These are phyloP conservation scores for Limenitis camilla DNA, from an alignment of 2,888 invertebrate genomes.

Conservation along the genomic window DNA sequence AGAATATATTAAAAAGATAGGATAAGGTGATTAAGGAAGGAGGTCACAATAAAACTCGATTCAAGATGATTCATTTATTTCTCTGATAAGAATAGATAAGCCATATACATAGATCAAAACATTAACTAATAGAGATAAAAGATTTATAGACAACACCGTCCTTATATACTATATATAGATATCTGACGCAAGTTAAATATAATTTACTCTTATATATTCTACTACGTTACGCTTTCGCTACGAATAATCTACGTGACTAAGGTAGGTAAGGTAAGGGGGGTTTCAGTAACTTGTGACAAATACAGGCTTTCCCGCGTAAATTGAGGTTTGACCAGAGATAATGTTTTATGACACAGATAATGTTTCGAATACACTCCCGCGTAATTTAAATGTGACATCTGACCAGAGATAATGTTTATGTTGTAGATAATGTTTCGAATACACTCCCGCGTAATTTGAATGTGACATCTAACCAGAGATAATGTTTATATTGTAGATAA, in stretches of 20 bases:
- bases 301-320: slow-evolving; percentile 45
- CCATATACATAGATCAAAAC: slow-evolving; percentile 63
- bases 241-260: slow-evolving; percentile 9
- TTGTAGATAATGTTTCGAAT: too few relatives aligned
- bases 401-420: slow-evolving; percentile 25
- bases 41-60: slow-evolving; percentile 48
- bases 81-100: slow-evolving; percentile 64
- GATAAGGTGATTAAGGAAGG: background rate
- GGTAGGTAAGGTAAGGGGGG: slow-evolving; percentile 7
- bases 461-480: slow-evolving; percentile 13
- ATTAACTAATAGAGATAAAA: slow-evolving; percentile 56
- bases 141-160: slow-evolving; percentile 36
- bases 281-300: slow-evolving; percentile 58
- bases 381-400: background rate
- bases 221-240: slow-evolving; percentile 6
- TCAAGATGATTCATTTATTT: slow-evolving; percentile 66
- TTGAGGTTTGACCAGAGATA: background rate
- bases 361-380: background rate
- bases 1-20: too few relatives aligned
- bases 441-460: background rate
- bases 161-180: slow-evolving; percentile 31
- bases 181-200: slow-evolving; percentile 65
- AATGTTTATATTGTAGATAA: too few relatives aligned
- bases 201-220: slow-evolving; percentile 8
- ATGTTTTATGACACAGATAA: too few relatives aligned